phyloP scores from a whole-genome alignment of 2,797 vertebrate species.

The Poecilia velifera region DNA sequence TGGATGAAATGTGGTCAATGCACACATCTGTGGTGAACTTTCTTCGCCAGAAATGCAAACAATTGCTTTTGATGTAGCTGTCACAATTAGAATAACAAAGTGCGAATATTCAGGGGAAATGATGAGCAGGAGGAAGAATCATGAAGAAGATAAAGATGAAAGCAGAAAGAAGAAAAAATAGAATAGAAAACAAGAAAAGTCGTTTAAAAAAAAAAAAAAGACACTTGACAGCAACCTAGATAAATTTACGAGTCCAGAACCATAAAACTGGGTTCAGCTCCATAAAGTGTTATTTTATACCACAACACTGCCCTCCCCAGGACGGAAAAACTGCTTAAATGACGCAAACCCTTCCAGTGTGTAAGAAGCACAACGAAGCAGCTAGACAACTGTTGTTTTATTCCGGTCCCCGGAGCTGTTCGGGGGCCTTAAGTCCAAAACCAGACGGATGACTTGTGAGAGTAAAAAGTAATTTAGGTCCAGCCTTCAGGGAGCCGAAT shows the following conservation, averaged over 20 bases:
- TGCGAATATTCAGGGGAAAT: constrained; percentile 10
- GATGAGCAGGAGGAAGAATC: background rate
- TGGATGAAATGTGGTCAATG: constrained; percentile 17
- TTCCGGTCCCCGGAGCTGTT: constrained; percentile 31
- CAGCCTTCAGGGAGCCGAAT: constrained; percentile 42
- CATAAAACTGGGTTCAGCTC: constrained; percentile 12
- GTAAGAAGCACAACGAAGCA: constrained; percentile 29
- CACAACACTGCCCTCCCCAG: background rate
- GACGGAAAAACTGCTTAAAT: constrained; percentile 32
- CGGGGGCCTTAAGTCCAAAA: constrained; percentile 40
- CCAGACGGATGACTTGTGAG: constrained; percentile 53
- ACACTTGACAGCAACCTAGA: constrained; percentile 28
- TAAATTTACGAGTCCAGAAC: constrained; percentile 13
- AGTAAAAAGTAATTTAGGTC: constrained; percentile 62
- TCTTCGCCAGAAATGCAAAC: constrained; percentile 4
- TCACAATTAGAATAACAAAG: constrained; percentile 32
- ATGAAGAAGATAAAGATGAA: constrained; percentile 23
- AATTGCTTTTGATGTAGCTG: constrained; percentile 28
- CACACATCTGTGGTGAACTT: constrained; percentile 1
- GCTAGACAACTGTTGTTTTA: constrained; percentile 47
- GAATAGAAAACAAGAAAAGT: constrained; percentile 8
- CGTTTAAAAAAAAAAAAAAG: constrained; percentile 8
- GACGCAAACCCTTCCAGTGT: constrained; percentile 28
- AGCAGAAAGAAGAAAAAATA: constrained; percentile 19
- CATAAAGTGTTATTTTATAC: constrained; percentile 22